These are phyloP conservation scores for Gallinago undulata DNA, from an alignment of 2,113 vertebrate species.

Conservation along the genomic window DNA sequence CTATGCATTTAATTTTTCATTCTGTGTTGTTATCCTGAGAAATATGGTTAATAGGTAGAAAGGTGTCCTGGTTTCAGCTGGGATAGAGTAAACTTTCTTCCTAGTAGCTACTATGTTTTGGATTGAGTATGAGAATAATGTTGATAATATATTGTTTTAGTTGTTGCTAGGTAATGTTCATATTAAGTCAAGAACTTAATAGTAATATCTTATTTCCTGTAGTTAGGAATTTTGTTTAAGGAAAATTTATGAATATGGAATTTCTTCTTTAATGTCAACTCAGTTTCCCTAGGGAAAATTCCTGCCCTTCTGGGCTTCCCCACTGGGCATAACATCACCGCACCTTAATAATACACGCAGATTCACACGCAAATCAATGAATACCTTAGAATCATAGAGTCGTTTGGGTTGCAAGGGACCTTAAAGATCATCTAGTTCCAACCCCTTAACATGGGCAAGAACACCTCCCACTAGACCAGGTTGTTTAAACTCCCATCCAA, in stretches of 20 bases:
- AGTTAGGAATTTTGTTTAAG: not conserved
- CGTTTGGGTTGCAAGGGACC: not conserved
- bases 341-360: not conserved
- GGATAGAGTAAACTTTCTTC: not conserved
- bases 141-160: not conserved
- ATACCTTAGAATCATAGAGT: not conserved
- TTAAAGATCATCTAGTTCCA: not conserved
- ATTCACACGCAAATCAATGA: not conserved
- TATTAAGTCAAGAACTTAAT: not conserved
- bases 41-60: not conserved
- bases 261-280: not conserved
- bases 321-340: accelerated
- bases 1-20: not conserved
- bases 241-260: not conserved
- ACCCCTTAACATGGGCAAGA: not conserved
- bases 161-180: not conserved
- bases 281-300: not conserved
- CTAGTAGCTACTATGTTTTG: not conserved
- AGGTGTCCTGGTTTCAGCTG: not conserved
- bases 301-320: not conserved
- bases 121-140: not conserved
- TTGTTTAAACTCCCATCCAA: not conserved
- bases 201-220: not conserved
- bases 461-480: not conserved
- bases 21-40: not conserved